Conservation (phyloP, 1,140 invertebrate genomes). For the Riptortus pedestris region DNA sequence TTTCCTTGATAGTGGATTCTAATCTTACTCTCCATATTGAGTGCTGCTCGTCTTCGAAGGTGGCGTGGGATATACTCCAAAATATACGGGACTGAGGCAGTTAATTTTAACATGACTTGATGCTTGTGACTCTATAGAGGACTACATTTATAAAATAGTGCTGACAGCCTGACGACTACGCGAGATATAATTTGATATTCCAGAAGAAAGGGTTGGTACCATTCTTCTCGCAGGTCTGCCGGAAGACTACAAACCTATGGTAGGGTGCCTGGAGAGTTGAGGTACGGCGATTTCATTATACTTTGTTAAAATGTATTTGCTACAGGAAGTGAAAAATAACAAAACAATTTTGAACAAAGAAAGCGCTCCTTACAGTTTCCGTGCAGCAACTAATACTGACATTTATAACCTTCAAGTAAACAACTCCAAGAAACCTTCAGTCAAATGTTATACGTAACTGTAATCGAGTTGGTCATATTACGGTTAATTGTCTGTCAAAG, state of each 20-base stretch:
- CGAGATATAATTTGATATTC: no score
- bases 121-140: no score
- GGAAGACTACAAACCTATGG: conserved; percentile 37
- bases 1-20: no score
- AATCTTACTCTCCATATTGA: no score
- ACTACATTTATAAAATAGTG: no score
- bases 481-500: neutral
- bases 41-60: no score
- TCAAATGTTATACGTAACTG: no score
- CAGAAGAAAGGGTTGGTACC: no score
- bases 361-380: neutral
- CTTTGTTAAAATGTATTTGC: conserved; percentile 33
- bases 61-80: no score
- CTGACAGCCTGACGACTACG: no score
- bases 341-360: neutral
- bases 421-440: neutral
- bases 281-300: conserved; percentile 32
- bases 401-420: neutral
- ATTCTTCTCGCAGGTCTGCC: conserved; percentile 36
- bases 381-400: neutral
- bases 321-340: conserved; percentile 33
- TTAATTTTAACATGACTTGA: neutral
- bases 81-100: no score
- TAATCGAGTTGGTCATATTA: neutral
- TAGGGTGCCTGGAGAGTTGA: conserved; percentile 38